A percentile compares a stretch with the other conserved stretches of the same genome.
Conservation (phyloP, 2,888 invertebrate species). For the Allygus modestus region DNA sequence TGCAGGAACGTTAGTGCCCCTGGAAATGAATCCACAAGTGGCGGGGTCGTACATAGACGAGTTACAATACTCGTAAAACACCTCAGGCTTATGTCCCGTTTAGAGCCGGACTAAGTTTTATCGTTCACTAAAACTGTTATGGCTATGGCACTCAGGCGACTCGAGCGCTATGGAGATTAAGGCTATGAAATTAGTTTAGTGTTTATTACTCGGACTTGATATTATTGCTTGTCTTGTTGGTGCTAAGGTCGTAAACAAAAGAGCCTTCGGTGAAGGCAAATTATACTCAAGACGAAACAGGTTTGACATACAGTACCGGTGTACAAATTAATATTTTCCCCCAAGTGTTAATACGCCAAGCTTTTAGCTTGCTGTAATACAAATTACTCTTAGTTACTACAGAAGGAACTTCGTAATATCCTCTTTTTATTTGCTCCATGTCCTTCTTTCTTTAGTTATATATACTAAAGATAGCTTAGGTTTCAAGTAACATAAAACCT, state of each 20-base stretch:
- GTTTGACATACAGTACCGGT: neutral
- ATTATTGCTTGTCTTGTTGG: conserved; percentile 8
- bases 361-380: no score
- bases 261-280: neutral
- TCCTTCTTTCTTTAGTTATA: no score
- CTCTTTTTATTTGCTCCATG: no score
- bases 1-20: no score
- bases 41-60: neutral
- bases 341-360: no score
- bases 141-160: conserved; percentile 3
- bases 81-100: conserved; percentile 10
- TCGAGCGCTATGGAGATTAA: conserved; percentile 20
- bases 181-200: conserved; percentile 28
- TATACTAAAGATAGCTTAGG: no score
- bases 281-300: neutral
- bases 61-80: neutral
- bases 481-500: no score
- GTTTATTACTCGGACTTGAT: conserved; percentile 23
- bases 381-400: no score
- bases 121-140: conserved; percentile 18
- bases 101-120: conserved; percentile 28
- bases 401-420: neutral
- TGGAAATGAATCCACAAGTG: conserved; percentile 30
- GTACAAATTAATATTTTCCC: no score
- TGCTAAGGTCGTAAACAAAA: neutral